Base-by-base conservation (phyloP, 2,113 vertebrate species). In the Eolophus roseicapilla region DNA sequence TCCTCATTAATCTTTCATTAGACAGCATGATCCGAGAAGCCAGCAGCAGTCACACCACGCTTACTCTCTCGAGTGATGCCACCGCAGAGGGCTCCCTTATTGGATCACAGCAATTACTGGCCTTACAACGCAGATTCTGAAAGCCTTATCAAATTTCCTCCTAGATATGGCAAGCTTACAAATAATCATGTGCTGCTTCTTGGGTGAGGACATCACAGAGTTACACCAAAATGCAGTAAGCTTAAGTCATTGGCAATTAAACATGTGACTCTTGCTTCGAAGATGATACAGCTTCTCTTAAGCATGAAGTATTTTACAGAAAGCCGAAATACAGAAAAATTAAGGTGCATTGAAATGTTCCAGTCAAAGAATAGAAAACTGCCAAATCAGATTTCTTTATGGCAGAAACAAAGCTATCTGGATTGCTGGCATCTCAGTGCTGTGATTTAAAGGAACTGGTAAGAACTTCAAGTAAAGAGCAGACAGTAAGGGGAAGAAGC, bases 1-100 rank as follows among this genome's bases (percentile, higher is more conserved):
- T 93, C 87, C 50, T 97, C 93, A 98, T 98, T 92, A 97, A 98
- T 98, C 95, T 98, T 98, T 97, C 96, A 98, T 98, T 95, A 97
- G 97, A 79, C 78, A 71, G 76, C n/a, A 29, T 92, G 92, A 97
- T 97, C 95, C 62, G 55, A 97, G 97, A 97, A 97, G 88, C 21
- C 91, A 79, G 93, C 91, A 86, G 83, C 93, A 93, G 94, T 96
- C 94, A 95, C 82, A 92, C 90, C n/a, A n/a, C 5, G 5, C 90
- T 94, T 77, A 86, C 93, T 93, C 94, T 93, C 93, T 94, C 64
- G 29, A 97, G 96, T 98, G 98, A 98, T 92, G 95, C 94, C 95
- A 97, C 86, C 84, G 89, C 85, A 80, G 73, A 91, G 95, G 85
- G 84, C 96, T 95, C 81, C 74, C 64, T 98, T 97, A 98, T 98